Percentiles rank a stretch among this genome's conserved stretches.
These are phyloP conservation scores for Drosophila orena DNA, from an alignment of 1,140 invertebrate species.

Conservation along the genomic window DNA sequence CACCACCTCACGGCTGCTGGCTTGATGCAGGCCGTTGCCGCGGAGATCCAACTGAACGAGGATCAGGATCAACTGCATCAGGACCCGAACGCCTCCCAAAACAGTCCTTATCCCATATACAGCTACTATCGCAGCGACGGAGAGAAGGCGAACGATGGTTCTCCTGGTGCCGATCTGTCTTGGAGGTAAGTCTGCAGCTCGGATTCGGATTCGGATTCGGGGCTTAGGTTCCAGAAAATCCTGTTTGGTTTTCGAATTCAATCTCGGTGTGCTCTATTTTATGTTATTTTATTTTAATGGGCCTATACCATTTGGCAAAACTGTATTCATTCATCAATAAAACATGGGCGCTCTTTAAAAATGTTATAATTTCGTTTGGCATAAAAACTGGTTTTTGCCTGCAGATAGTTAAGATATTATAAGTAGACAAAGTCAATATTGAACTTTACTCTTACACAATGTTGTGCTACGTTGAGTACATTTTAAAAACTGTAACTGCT, in stretches of 20 bases:
- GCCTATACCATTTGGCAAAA: background rate
- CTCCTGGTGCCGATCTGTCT: constrained; percentile 23
- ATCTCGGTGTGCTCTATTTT: background rate
- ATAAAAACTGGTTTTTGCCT: background rate
- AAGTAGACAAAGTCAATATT: background rate
- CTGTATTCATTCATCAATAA: background rate
- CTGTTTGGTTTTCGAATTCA: background rate
- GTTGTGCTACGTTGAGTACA: too few species aligned
- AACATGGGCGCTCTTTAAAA: background rate
- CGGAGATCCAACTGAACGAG: constrained; percentile 48
- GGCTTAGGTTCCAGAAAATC: background rate
- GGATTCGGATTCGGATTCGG: too few species aligned
- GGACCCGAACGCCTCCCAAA: constrained; percentile 6
- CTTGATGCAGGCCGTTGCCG: constrained; percentile 54
- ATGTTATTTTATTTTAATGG: background rate
- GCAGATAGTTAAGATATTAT: background rate
- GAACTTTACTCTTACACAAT: too few species aligned
- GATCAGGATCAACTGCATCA: constrained; percentile 31
- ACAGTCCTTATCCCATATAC: constrained; percentile 53
- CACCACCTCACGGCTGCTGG: constrained; percentile 49
- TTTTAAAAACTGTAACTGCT: too few species aligned
- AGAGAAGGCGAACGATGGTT: constrained; percentile 27
- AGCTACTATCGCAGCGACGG: constrained; percentile 51
- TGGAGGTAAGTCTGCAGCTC: constrained; percentile 63
- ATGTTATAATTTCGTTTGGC: background rate